Evolutionary conservation across 2,113 vertebrate species (phyloP).

Genomic region (Xyliphius kryptos): DNA sequence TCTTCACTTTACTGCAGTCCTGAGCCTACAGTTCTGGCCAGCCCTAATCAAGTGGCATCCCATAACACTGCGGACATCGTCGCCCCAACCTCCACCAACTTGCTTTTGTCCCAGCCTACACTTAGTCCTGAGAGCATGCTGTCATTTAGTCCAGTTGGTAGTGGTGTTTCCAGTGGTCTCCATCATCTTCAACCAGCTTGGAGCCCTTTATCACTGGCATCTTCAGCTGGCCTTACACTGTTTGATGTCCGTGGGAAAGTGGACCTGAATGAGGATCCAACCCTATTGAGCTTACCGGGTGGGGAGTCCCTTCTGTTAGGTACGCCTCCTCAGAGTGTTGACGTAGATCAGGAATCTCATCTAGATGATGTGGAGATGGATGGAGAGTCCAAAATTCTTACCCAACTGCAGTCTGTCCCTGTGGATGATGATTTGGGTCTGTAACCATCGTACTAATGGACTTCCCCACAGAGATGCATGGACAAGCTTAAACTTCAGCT

Average conservation of each 20-base stretch:
- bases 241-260: conserved; percentile 68
- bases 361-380: conserved; percentile 67
- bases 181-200: conserved; percentile 60
- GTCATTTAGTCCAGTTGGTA: conserved; percentile 62
- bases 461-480: too few relatives aligned
- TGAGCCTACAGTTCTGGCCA: conserved; percentile 43
- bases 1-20: conserved; percentile 52
- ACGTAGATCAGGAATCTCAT: conserved; percentile 52
- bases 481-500: too few relatives aligned
- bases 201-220: conserved; percentile 60
- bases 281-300: conserved; percentile 67
- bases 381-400: conserved; percentile 73
- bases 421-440: conserved; percentile 75
- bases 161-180: conserved; percentile 43
- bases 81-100: conserved; percentile 29
- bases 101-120: conserved; percentile 33
- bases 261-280: conserved; percentile 64
- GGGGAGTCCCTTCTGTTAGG: conserved; percentile 70
- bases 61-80: conserved; percentile 51
- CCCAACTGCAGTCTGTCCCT: conserved; percentile 81
- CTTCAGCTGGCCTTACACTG: conserved; percentile 59
- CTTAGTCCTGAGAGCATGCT: conserved; percentile 65
- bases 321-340: conserved; percentile 62
- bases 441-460: conserved; percentile 38
- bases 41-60: conserved; percentile 40